These are phyloP conservation scores for Oryzaephilus surinamensis DNA, from an alignment of 1,140 invertebrate genomes.

Conservation along the genomic window DNA sequence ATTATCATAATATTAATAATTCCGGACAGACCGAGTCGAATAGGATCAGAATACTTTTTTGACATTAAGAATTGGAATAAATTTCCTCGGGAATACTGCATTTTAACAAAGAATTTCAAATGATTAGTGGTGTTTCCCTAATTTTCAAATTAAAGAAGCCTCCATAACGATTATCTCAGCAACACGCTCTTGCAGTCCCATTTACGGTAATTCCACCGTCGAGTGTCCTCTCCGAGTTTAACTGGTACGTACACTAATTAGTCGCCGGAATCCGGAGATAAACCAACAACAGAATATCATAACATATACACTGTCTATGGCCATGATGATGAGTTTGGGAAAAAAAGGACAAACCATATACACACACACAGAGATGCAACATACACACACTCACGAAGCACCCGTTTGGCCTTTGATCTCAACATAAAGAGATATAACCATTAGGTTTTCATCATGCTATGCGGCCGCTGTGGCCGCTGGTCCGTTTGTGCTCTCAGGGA, in stretches of 20 bases:
- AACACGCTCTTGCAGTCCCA: too few relatives aligned
- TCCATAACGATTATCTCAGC: too few relatives aligned
- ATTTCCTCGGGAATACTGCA: too few relatives aligned
- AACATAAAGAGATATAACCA: constrained; percentile 38
- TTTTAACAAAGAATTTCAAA: too few relatives aligned
- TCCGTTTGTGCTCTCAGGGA: constrained; percentile 35
- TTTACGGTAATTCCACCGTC: constrained; percentile 11
- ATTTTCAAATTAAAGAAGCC: too few relatives aligned
- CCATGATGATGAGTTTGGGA: constrained; percentile 30
- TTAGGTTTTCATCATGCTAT: constrained; percentile 38
- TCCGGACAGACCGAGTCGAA: too few relatives aligned
- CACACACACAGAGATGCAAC: not conserved
- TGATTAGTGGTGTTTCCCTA: too few relatives aligned
- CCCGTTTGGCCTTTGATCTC: constrained; percentile 35
- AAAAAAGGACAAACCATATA: constrained; percentile 31
- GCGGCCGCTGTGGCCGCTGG: constrained; percentile 26
- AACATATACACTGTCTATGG: too few relatives aligned
- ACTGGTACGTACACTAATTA: constrained; percentile 20
- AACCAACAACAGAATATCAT: too few relatives aligned
- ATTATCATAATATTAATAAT: too few relatives aligned
- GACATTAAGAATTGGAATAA: too few relatives aligned
- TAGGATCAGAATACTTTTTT: too few relatives aligned
- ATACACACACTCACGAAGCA: constrained; percentile 14
- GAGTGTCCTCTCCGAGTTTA: constrained; percentile 12
- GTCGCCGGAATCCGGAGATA: constrained; percentile 27